Percentiles rank a stretch among this genome's conserved stretches.
These are phyloP conservation scores for Chloropsis cyanopogon DNA, from an alignment of 2,113 vertebrate genomes.

Conservation along the genomic window DNA sequence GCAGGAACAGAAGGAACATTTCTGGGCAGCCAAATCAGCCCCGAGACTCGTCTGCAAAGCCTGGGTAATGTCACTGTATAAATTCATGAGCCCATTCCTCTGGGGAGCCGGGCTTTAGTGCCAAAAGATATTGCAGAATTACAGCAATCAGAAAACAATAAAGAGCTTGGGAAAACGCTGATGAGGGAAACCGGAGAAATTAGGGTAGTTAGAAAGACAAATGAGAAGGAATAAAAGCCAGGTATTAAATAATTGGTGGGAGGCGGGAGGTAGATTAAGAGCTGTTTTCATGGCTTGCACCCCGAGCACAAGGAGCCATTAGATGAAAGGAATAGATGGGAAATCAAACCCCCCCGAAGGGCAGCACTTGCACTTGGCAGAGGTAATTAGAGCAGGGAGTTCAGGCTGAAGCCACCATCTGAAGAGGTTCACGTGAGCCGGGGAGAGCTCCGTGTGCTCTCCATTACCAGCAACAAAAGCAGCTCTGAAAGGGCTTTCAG, in stretches of 20 bases:
- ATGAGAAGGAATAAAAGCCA: slow-evolving; percentile 31
- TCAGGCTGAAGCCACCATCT: not conserved
- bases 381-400: not conserved
- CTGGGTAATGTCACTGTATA: slow-evolving; percentile 29
- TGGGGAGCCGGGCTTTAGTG: slow-evolving; percentile 15
- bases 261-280: slow-evolving; percentile 22
- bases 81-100: slow-evolving; percentile 59
- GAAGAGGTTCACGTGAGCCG: not conserved
- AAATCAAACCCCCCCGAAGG: not conserved
- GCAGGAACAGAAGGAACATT: slow-evolving; percentile 26
- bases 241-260: slow-evolving; percentile 42
- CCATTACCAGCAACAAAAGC: not conserved
- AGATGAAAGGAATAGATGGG: not conserved
- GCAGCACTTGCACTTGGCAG: not conserved
- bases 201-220: slow-evolving; percentile 43
- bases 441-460: not conserved
- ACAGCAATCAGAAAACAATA: slow-evolving; percentile 57
- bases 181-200: slow-evolving; percentile 36
- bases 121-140: slow-evolving; percentile 35
- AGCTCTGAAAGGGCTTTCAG: not conserved
- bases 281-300: not conserved
- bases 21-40: slow-evolving; percentile 3
- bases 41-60: not conserved
- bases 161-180: slow-evolving; percentile 44
- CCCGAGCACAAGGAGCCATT: not conserved